Evolutionary conservation across 1,140 invertebrate genomes (phyloP).

Genomic region (Zaprionus inermis): DNA sequence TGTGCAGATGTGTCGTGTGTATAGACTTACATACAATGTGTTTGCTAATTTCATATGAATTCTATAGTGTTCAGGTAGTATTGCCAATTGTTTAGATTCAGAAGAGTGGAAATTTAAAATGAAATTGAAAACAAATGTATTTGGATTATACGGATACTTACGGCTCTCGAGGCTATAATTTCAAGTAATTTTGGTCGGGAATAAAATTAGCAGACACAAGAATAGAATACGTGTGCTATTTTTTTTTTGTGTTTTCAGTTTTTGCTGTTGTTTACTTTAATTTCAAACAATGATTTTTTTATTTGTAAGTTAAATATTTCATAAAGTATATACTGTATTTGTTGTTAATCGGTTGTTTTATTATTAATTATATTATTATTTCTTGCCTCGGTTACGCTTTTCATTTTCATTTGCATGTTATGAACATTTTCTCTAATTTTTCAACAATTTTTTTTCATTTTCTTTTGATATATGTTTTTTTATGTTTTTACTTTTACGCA

Average conservation of each 20-base stretch:
- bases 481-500: slow-evolving; percentile 70
- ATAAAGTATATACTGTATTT: slow-evolving; percentile 82
- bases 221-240: slow-evolving; percentile 42
- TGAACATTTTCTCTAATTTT: slow-evolving; percentile 77
- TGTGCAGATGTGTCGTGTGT: slow-evolving; percentile 6
- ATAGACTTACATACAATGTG: slow-evolving; percentile 33
- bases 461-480: slow-evolving; percentile 60
- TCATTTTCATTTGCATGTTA: slow-evolving; percentile 59
- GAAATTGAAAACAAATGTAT: slow-evolving; percentile 32
- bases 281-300: slow-evolving; percentile 80
- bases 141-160: slow-evolving; percentile 65
- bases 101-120: slow-evolving; percentile 14
- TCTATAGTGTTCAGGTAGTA: slow-evolving; percentile 15
- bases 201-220: slow-evolving; percentile 66
- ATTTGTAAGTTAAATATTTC: slow-evolving; percentile 78
- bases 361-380: slow-evolving; percentile 59
- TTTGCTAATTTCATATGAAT: slow-evolving; percentile 74
- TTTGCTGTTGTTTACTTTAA: slow-evolving; percentile 71
- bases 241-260: slow-evolving; percentile 44
- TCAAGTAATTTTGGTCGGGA: slow-evolving; percentile 57
- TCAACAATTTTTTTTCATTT: slow-evolving; percentile 79
- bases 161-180: slow-evolving; percentile 53
- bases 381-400: slow-evolving; percentile 33
- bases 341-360: slow-evolving; percentile 54
- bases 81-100: slow-evolving; percentile 3